Base-by-base conservation (phyloP, 2,888 invertebrate genomes). In the Syritta pipiens region DNA sequence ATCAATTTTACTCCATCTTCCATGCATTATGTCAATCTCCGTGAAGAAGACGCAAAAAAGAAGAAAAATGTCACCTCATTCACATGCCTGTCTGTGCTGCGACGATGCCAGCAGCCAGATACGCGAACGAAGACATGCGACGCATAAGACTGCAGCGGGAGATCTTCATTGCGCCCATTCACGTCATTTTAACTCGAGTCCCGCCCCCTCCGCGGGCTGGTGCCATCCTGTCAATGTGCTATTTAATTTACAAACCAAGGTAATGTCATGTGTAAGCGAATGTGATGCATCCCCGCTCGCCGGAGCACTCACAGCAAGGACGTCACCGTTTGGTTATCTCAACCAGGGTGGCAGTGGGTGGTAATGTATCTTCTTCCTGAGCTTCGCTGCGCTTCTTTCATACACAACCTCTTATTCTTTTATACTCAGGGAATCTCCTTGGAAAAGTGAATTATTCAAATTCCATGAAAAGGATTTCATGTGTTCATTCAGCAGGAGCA, bases 381-480 rank as follows among this genome's bases (percentile, higher is more conserved):
- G 30, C 75, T 49, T 69, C 30, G 49, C 42, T 76, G 49, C 62
- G 75, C 62, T 76, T 69, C 55, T 26, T 68, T 55, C 62, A 26
- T 57, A 55, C n/a, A n/a, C 30, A 6, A 46, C 24, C 26, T 62
- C 55, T 35, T 55, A 53, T 63, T 40, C 63, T 35, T 30, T 76
- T 63, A 17, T 48, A 30, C 40, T 22, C 19, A 28, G 59, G n/a
- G 71, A 63, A 65, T 65, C 57, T 63, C 59, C 71, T 65, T 76
- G 62, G 63, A 59, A 76, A 76, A 76, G 76, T 71, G 71, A 76
- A 76, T 76, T 71, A 76, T 76, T 76, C 65, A 76, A 76, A 76
- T 76, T 76, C 76, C 59, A 71, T 76, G 76, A 71, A 76, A 76
- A 71, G 63, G 63, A 71, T 76, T 76, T 71, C 63, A 65, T 71